phyloP scores from a whole-genome alignment of 2,113 vertebrate genomes.

The Scartelaos histophorus region DNA sequence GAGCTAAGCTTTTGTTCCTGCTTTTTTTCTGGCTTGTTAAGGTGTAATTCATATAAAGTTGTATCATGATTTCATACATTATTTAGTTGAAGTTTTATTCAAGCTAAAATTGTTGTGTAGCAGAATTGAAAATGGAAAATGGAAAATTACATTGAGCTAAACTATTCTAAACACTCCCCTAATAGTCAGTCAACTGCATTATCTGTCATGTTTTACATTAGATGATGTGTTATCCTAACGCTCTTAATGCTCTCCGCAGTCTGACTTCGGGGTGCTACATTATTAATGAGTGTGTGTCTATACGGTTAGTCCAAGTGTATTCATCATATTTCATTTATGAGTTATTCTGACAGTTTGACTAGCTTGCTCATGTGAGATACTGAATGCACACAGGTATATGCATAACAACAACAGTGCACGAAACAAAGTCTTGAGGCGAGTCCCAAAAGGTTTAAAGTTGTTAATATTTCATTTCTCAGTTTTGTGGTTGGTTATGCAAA shows the following conservation, averaged over 20 bases:
- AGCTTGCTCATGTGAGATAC: slow-evolving; percentile 28
- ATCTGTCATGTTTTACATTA: slow-evolving; percentile 9
- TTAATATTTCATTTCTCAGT: neutral
- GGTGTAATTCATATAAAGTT: too few species aligned
- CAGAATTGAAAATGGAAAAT: too few species aligned
- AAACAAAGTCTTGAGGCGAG: slow-evolving; percentile 18
- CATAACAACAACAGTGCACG: slow-evolving; percentile 4
- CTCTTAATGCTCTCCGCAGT: slow-evolving; percentile 1
- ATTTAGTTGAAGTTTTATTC: neutral
- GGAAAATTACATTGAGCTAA: neutral
- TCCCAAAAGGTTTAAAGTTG: neutral
- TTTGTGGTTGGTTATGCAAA: neutral
- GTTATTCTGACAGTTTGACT: slow-evolving; percentile 65
- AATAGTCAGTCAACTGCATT: neutral
- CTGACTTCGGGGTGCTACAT: neutral
- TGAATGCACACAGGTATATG: slow-evolving; percentile 13
- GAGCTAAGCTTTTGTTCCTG: too few species aligned
- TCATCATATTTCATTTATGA: slow-evolving; percentile 53
- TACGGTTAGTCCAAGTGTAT: slow-evolving; percentile 23
- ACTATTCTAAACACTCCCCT: neutral
- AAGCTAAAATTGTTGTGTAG: neutral
- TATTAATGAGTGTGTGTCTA: neutral
- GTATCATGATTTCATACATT: too few species aligned
- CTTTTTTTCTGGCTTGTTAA: too few species aligned
- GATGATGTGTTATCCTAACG: neutral